Conservation (phyloP, 2,888 invertebrate genomes). For the Yponomeuta cagnagella region DNA sequence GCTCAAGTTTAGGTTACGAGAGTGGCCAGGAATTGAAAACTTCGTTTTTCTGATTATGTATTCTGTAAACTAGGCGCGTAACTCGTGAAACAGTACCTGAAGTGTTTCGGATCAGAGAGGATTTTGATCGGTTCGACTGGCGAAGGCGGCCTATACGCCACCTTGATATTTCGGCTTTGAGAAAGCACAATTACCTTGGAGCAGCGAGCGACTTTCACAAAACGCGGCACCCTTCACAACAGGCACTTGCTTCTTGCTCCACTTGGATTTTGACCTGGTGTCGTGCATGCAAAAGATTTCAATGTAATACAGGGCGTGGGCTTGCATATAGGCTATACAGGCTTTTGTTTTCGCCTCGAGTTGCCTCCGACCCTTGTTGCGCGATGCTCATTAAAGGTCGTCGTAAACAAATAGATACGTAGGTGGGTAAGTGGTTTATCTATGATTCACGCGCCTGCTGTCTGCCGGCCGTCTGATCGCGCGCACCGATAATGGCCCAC, state of each 20-base stretch:
- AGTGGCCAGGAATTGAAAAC: too few relatives aligned
- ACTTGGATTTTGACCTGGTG: neutral
- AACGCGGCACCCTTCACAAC: neutral
- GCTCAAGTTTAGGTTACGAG: too few relatives aligned
- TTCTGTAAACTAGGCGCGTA: too few relatives aligned
- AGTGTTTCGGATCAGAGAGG: too few relatives aligned
- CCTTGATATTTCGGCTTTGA: neutral
- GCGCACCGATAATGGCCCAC: slow-evolving; percentile 60
- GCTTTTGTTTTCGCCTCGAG: neutral
- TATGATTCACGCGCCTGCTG: slow-evolving; percentile 71
- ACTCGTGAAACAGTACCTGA: too few relatives aligned
- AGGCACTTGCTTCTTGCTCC: neutral
- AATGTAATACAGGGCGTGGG: neutral
- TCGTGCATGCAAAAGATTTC: neutral
- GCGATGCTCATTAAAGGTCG: slow-evolving; percentile 61
- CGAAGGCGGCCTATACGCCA: neutral
- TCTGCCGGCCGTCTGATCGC: slow-evolving; percentile 65
- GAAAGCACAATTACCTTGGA: neutral
- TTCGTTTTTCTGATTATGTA: too few relatives aligned
- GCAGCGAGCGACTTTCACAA: neutral
- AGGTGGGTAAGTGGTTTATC: slow-evolving; percentile 57
- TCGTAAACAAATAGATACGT: slow-evolving; percentile 63
- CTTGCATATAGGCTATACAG: neutral
- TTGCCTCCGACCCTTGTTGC: slow-evolving; percentile 43
- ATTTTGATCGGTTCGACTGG: too few relatives aligned